Percentiles rank a stretch among this genome's conserved stretches.
Conservation (phyloP, 2,888 invertebrate genomes). For the Lasius platythorax region DNA sequence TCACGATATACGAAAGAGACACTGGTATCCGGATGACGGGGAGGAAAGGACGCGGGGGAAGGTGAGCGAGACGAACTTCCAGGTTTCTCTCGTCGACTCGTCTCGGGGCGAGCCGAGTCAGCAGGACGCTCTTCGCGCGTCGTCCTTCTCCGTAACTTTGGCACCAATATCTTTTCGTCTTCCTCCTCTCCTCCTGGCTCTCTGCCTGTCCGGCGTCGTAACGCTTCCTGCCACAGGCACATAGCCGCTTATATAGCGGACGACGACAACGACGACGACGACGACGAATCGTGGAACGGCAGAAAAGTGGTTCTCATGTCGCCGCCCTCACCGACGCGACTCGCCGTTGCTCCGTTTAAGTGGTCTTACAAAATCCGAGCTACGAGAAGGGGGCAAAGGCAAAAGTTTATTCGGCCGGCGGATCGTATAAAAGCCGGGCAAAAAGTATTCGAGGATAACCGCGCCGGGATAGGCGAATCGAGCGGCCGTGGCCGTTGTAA, state of each 20-base stretch:
- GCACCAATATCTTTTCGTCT: slow-evolving; percentile 64
- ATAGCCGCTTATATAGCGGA: slow-evolving; percentile 45
- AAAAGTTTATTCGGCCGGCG: slow-evolving; percentile 48
- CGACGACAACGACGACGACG: neutral
- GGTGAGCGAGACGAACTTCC: slow-evolving; percentile 62
- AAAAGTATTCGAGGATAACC: slow-evolving; percentile 28
- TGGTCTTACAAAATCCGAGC: slow-evolving; percentile 39
- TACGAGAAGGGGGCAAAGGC: neutral
- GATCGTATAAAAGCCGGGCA: slow-evolving; percentile 44
- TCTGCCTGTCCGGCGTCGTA: slow-evolving; percentile 48
- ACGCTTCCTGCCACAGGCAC: slow-evolving; percentile 66
- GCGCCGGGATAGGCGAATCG: slow-evolving; percentile 7
- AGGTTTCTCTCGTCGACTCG: slow-evolving; percentile 62
- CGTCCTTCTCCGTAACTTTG: slow-evolving; percentile 60
- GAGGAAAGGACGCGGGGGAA: slow-evolving; percentile 23
- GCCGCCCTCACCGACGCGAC: slow-evolving; percentile 35
- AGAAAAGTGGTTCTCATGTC: slow-evolving; percentile 50
- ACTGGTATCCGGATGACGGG: slow-evolving; percentile 12
- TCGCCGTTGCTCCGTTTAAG: slow-evolving; percentile 29
- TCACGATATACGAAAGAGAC: slow-evolving; percentile 54
- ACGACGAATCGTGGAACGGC: slow-evolving; percentile 50
- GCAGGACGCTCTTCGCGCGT: slow-evolving; percentile 64
- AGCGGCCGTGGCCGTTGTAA: slow-evolving; percentile 15
- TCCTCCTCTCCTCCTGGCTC: slow-evolving; percentile 36
- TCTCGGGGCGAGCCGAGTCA: slow-evolving; percentile 72